Base-by-base conservation (phyloP, 2,113 vertebrate species). In the Megaceryle torquata region DNA sequence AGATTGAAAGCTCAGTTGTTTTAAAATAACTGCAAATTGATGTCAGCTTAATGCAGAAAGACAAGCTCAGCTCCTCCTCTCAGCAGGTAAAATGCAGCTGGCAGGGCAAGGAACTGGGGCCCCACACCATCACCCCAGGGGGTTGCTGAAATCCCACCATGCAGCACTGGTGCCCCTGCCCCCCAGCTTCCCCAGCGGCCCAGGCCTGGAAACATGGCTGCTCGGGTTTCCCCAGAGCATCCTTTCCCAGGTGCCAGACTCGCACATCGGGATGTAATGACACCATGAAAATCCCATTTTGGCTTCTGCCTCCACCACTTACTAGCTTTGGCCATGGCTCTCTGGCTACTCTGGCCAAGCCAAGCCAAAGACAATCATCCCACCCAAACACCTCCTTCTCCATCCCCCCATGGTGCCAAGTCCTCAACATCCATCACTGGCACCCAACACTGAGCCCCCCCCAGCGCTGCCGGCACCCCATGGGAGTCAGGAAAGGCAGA, bases 361-460 rank as follows among this genome's bases (percentile, higher is more conserved):
- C 9, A 20, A 65, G 24, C 61, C 61, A 44, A 51, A 41, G 33
- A 48, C 54, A 63, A 21, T 68, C 24, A 9, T 24, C 46, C 31
- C 33, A 29, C 41, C 33, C 35, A 12, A 71, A 57, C 20, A 35
- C 20, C 17, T 6, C 39, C 21, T 67, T 7, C 51, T 28, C 59
- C 41, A 7, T 26, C 76, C 14, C 37, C 11, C 5, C 33, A 17
- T 13, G 28, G 37, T 20, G n/a, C 31, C 0, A 0, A 60, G n/a
- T 7, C 41, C 53, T n/a, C 11, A 8, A 25, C 1, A 5, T 25
- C 33, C 35, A 9, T 9, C 28, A 35, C 26, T 18, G 6, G 39
- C 37, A 26, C 1, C 1, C 6, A 5, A 12, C 48, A 25, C 7
- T 4, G 19, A 80, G 44, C 50, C 13, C 6, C 39, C 39, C n/a